Base-by-base conservation (phyloP, 2,888 invertebrate genomes). In the Odontothrips loti region DNA sequence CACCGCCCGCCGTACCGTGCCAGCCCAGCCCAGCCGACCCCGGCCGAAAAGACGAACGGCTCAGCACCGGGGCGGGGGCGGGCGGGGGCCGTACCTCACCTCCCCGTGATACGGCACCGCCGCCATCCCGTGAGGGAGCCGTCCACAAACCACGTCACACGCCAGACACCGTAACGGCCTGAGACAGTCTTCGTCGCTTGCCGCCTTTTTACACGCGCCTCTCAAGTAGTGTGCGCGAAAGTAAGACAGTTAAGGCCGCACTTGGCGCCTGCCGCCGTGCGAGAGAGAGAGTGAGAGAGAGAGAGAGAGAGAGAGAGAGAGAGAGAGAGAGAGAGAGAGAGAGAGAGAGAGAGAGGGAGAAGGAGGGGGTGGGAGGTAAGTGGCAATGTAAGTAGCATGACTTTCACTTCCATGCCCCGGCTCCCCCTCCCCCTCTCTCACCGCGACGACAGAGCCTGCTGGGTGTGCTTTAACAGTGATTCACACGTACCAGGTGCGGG, bases 401-500 rank as follows among this genome's bases (percentile, higher is more conserved):
- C 34, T 43, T 43, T 43, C 34, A 43, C 34, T 43, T 43, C 34
- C 34, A 43, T 6, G 34, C 3, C 34, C 34, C 34, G 34, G 2
- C 20, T 10, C 51, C 9, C 20, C 2, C 51, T 20, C 51, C 51
- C 51, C 51, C 51, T 51, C 2, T 48, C 15, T 48, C 10, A 48
- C 10, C 9, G 48, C 15, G 51, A 17, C 20, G 51, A 51, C 15
- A 20, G 51, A 51, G 51, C 34, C 34, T 43, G 3, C 34, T 43
- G 3, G 34, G 3, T 6, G 34, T 43, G 51, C 11, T 23, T 68
- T 23, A 68, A 23, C 23, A 27, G 68, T 75, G 68, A 75, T 75
- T 75, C 68, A 75, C 68, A 75, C 68, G 68, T 27, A 75, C 68
- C 68, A 75, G 68, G 68, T 75, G 68, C 23, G 68, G 68, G 20